These are phyloP conservation scores for Cynoglossus semilaevis DNA, from an alignment of 2,113 vertebrate genomes.

Conservation along the genomic window DNA sequence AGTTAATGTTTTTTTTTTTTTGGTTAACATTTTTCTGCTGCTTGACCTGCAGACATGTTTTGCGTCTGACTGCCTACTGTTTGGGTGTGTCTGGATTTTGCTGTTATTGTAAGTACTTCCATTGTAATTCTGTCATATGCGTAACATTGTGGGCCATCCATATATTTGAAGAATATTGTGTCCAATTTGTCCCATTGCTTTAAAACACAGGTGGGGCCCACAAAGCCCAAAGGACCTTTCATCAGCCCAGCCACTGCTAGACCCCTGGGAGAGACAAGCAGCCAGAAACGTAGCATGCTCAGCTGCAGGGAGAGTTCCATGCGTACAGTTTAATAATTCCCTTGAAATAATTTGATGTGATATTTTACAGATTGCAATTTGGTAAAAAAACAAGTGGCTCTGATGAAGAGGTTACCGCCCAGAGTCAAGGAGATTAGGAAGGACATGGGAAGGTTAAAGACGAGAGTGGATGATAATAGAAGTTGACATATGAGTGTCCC, in stretches of 20 bases:
- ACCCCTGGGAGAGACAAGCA: conserved; percentile 30
- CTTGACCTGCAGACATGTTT: background rate
- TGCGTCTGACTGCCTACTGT: conserved; percentile 7
- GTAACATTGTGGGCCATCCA: no score
- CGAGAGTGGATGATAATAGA: conserved; percentile 14
- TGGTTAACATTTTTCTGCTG: background rate
- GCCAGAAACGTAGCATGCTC: conserved; percentile 1
- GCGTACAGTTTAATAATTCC: background rate
- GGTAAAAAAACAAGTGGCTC: no score
- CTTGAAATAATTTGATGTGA: background rate
- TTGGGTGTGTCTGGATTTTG: conserved; percentile 15
- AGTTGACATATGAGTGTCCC: conserved; percentile 18
- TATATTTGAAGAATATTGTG: no score
- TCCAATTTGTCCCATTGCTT: conserved; percentile 50
- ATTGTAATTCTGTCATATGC: background rate
- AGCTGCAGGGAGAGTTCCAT: background rate
- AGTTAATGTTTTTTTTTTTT: background rate
- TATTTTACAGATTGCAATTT: no score
- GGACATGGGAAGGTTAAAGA: conserved; percentile 8
- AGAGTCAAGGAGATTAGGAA: background rate
- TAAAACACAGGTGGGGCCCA: conserved; percentile 45
- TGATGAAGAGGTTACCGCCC: background rate
- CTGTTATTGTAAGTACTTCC: background rate
- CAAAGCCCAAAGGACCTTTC: conserved; percentile 20
- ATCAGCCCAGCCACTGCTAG: conserved; percentile 25